Percentiles rank a stretch among this genome's conserved stretches.
Conservation (phyloP, 2,888 invertebrate species). For the Vannuccia rotundouncinata region DNA sequence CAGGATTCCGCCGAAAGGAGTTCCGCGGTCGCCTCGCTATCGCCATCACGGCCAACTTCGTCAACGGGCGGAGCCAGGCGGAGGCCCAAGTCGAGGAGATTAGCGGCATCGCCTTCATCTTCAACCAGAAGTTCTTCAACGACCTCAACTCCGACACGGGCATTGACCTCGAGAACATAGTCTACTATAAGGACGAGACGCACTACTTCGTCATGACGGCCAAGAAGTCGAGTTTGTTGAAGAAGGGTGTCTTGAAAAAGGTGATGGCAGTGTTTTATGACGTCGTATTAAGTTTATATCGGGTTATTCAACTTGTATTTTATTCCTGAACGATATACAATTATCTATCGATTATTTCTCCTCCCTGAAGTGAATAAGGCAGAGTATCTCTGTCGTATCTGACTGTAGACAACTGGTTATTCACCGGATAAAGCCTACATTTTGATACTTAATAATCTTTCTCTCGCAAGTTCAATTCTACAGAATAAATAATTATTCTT, state of each 20-base stretch:
- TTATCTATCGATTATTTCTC: too few relatives aligned
- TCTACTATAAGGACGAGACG: slow-evolving; percentile 97
- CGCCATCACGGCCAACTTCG: slow-evolving; percentile 98
- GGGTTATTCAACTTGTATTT: too few relatives aligned
- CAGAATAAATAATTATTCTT: too few relatives aligned
- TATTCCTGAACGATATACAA: too few relatives aligned
- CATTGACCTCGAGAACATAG: slow-evolving; percentile 95
- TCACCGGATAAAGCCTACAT: too few relatives aligned
- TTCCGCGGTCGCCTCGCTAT: slow-evolving; percentile 94
- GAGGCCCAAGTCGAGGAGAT: slow-evolving; percentile 91
- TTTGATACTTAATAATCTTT: too few relatives aligned
- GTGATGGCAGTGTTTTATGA: too few relatives aligned
- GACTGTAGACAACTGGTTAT: too few relatives aligned
- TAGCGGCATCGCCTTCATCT: slow-evolving; percentile 88
- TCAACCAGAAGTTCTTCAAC: slow-evolving; percentile 96
- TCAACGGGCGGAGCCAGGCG: slow-evolving; percentile 82
- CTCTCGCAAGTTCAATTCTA: too few relatives aligned
- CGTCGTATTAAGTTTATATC: too few relatives aligned
- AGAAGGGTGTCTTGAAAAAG: slow-evolving; percentile 76
- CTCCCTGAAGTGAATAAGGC: too few relatives aligned
- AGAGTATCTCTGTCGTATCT: too few relatives aligned
- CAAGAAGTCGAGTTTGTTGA: slow-evolving; percentile 82
- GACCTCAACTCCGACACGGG: slow-evolving; percentile 79
- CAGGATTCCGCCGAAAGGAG: slow-evolving; percentile 83
- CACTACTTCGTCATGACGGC: slow-evolving; percentile 99